These are phyloP conservation scores for Aspidoscelis tigris DNA, from an alignment of 2,113 vertebrate genomes.

Conservation along the genomic window DNA sequence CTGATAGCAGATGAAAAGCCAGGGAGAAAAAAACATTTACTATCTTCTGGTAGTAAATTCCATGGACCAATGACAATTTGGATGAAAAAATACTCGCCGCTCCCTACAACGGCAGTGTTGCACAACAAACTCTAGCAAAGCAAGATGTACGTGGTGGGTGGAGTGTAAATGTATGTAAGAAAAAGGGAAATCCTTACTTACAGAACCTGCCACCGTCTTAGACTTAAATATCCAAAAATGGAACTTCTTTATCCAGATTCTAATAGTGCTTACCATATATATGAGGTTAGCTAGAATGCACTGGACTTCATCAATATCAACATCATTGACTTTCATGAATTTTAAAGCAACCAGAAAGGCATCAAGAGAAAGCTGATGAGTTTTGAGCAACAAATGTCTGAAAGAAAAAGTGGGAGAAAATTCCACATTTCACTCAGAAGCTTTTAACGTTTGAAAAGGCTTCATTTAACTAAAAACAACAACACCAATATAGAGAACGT, in stretches of 20 bases:
- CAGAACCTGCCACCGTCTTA: not conserved
- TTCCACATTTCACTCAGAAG: not conserved
- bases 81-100: too few relatives aligned
- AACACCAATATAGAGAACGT: too few relatives aligned
- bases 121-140: too few relatives aligned
- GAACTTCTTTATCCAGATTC: not conserved
- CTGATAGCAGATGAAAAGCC: too few relatives aligned
- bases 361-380: conserved; percentile 93
- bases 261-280: conserved; percentile 84
- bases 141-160: too few relatives aligned
- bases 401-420: conserved; percentile 24
- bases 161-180: too few relatives aligned
- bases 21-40: too few relatives aligned
- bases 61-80: too few relatives aligned
- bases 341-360: conserved; percentile 90
- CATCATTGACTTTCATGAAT: conserved; percentile 93
- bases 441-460: not conserved
- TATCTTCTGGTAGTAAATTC: too few relatives aligned
- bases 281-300: conserved; percentile 96
- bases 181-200: too few relatives aligned
- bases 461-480: not conserved
- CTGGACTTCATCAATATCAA: conserved; percentile 95
- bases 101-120: too few relatives aligned
- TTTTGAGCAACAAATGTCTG: conserved; percentile 90
- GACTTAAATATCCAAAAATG: not conserved